phyloP scores from a whole-genome alignment of 1,140 invertebrate species.

The Drosophila pseudoananassae region DNA sequence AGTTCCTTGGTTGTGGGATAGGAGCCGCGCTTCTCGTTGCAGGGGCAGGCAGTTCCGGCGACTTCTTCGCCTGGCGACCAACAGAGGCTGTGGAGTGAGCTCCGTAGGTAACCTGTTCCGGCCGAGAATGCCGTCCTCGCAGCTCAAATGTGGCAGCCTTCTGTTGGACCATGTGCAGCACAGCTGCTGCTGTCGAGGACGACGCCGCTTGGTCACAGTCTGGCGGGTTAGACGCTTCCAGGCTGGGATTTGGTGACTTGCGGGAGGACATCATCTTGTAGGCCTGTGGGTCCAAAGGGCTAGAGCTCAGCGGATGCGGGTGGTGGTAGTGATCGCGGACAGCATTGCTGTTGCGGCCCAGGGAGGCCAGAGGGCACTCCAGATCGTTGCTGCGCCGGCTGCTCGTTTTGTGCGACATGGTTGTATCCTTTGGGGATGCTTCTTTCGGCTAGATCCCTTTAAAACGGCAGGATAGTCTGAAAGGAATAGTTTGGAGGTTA shows the following conservation, averaged over 20 bases:
- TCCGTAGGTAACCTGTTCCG: constrained; percentile 45
- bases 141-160: constrained; percentile 83
- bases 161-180: constrained; percentile 76
- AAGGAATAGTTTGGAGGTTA: neutral
- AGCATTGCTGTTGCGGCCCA: constrained; percentile 85
- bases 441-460: constrained; percentile 18
- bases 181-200: constrained; percentile 46
- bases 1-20: constrained; percentile 68
- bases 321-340: constrained; percentile 82
- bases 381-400: constrained; percentile 69
- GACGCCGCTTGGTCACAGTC: constrained; percentile 36
- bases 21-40: constrained; percentile 53
- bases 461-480: constrained; percentile 36
- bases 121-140: constrained; percentile 61
- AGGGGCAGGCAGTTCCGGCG: constrained; percentile 54
- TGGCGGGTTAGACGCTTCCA: constrained; percentile 45
- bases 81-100: constrained; percentile 65
- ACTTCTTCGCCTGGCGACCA: constrained; percentile 51
- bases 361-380: constrained; percentile 86
- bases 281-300: constrained; percentile 83
- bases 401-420: constrained; percentile 78
- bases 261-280: constrained; percentile 84
- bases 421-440: constrained; percentile 12
- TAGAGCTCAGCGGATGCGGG: constrained; percentile 84
- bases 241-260: constrained; percentile 78